phyloP scores from a whole-genome alignment of 2,888 invertebrate species.

The Vesta saturnalis region DNA sequence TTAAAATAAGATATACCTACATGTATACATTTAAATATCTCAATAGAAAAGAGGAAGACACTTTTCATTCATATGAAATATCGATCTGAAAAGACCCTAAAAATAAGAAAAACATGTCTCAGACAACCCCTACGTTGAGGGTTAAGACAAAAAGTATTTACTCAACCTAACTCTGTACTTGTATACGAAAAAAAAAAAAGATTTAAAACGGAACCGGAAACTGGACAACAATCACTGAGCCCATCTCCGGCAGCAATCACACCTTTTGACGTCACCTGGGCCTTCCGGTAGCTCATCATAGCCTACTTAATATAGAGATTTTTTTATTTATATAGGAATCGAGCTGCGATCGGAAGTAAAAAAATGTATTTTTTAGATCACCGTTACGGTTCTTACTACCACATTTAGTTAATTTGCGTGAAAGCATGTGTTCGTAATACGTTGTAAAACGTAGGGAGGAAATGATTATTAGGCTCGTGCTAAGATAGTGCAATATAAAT shows the following conservation, averaged over 20 bases:
- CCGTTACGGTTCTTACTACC: neutral
- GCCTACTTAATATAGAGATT: constrained; percentile 31
- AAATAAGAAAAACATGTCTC: constrained; percentile 19
- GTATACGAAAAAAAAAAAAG: constrained; percentile 23
- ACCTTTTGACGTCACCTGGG: constrained; percentile 55
- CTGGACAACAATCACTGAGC: constrained; percentile 57
- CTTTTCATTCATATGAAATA: constrained; percentile 25
- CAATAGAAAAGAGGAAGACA: neutral
- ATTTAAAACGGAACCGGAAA: constrained; percentile 58
- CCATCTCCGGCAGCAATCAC: constrained; percentile 60
- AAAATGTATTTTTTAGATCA: constrained; percentile 1
- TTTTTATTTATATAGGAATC: constrained; percentile 16
- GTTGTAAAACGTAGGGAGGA: neutral
- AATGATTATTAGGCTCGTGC: neutral
- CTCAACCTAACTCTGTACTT: neutral
- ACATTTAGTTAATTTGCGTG: neutral
- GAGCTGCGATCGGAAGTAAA: neutral
- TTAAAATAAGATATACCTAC: constrained; percentile 5
- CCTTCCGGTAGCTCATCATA: constrained; percentile 51
- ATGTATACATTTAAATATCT: no score
- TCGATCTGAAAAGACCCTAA: constrained; percentile 22
- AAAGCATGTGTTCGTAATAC: neutral
- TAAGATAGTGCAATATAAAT: no score
- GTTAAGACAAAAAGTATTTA: constrained; percentile 19
- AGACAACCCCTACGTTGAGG: constrained; percentile 21